phyloP scores from a whole-genome alignment of 2,888 invertebrate species.

The Uropetala carovei region DNA sequence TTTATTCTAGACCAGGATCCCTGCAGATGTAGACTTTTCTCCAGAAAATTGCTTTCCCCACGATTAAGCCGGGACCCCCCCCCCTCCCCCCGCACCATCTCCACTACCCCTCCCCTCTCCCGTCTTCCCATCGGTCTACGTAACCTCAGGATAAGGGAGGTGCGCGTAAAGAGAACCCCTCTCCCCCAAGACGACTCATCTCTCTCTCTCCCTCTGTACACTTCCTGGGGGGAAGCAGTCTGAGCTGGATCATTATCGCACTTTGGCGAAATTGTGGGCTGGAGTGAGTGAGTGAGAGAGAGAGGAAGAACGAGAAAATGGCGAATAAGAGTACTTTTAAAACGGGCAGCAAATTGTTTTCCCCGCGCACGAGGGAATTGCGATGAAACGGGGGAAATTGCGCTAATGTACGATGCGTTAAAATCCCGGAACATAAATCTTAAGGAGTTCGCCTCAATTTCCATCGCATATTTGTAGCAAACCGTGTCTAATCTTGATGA shows the following conservation, averaged over 20 bases:
- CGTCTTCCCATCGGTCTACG: constrained; percentile 6
- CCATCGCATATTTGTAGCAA: too few species aligned
- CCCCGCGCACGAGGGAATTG: background rate
- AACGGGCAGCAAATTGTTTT: constrained; percentile 3
- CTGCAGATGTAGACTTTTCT: constrained; percentile 41
- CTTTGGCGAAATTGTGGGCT: background rate
- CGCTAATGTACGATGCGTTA: background rate
- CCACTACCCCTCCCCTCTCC: background rate
- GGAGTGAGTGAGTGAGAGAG: background rate
- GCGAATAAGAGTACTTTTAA: background rate
- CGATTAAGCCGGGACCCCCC: constrained; percentile 1
- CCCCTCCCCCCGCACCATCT: background rate
- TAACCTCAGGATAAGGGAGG: background rate
- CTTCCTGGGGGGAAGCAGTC: background rate
- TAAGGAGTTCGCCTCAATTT: background rate
- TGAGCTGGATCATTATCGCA: background rate
- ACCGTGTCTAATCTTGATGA: too few species aligned
- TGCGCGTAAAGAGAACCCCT: background rate
- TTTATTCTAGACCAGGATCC: background rate
- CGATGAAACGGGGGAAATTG: background rate
- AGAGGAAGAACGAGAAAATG: background rate
- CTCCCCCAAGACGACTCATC: background rate
- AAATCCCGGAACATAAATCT: background rate
- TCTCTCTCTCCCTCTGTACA: background rate
- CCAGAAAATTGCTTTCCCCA: constrained; percentile 43